Conservation (phyloP, 2,113 vertebrate species). For the Oenanthe melanoleuca region DNA sequence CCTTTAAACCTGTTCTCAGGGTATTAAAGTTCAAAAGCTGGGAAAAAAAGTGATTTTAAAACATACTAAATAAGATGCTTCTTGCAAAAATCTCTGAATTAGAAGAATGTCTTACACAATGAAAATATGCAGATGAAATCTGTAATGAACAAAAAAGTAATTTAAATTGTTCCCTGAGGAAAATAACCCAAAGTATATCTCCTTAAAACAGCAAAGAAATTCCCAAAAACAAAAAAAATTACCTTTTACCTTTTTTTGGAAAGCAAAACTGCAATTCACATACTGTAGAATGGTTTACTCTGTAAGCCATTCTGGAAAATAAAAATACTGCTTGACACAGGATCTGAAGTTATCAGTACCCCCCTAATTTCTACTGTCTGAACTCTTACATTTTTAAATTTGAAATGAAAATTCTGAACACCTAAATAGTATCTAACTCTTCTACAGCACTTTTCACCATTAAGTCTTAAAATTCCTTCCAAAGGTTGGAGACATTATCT, state of each 20-base stretch:
- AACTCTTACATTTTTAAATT: background rate
- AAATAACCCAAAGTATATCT: background rate
- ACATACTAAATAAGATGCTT: background rate
- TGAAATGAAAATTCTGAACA: background rate
- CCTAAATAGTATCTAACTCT: background rate
- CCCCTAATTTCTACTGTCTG: background rate
- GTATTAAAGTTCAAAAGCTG: background rate
- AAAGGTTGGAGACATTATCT: background rate
- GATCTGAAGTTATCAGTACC: background rate
- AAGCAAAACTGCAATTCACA: background rate
- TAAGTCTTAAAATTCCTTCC: background rate
- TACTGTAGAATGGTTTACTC: background rate
- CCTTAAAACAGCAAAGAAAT: background rate
- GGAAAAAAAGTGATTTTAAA: background rate
- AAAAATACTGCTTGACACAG: background rate
- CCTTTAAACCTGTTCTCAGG: background rate
- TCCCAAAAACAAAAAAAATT: background rate
- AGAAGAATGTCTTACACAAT: background rate
- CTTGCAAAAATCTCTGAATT: slow-evolving; percentile 14
- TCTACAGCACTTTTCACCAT: background rate
- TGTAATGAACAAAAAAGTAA: slow-evolving; percentile 20
- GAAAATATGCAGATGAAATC: slow-evolving; percentile 7
- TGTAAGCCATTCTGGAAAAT: background rate
- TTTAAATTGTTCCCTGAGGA: background rate
- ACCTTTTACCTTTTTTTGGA: background rate